Percentiles rank a stretch among this genome's conserved stretches.
Evolutionary conservation across 1,140 invertebrate species (phyloP).

Genomic region (Manduca sexta): DNA sequence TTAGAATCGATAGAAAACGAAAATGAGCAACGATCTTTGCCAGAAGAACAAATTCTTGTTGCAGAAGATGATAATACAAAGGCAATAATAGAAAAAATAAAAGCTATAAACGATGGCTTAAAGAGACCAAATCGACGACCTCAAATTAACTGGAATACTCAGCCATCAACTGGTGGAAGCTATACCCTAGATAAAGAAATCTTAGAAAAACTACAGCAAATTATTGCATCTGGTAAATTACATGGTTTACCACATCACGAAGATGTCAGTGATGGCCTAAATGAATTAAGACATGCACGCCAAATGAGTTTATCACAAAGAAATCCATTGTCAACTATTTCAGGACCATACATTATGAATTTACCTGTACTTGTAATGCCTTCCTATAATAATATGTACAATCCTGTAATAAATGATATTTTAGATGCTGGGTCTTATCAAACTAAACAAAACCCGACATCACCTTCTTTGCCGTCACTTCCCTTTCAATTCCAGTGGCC

Average conservation of each 20-base stretch:
- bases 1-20: conserved; percentile 4
- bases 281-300: conserved; percentile 31
- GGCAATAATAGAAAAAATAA: conserved; percentile 59
- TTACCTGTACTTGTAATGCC: conserved; percentile 49
- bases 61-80: conserved; percentile 25
- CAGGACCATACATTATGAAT: conserved; percentile 40
- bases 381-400: conserved; percentile 20
- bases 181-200: conserved; percentile 42
- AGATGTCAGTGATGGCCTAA: conserved; percentile 18
- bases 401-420: conserved; percentile 2
- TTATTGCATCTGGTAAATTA: conserved; percentile 45
- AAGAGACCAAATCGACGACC: conserved; percentile 33
- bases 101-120: conserved; percentile 45
- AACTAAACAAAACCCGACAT: conserved; percentile 35
- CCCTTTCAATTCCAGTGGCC: conserved; percentile 60
- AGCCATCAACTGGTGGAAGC: conserved; percentile 22
- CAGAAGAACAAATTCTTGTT: conserved; percentile 20
- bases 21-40: conserved; percentile 34
- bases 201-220: conserved; percentile 47
- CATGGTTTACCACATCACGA: conserved; percentile 23
- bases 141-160: conserved; percentile 30
- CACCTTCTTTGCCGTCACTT: conserved; percentile 16
- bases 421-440: conserved; percentile 13
- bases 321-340: conserved; percentile 17
- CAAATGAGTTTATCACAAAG: conserved; percentile 25